Evolutionary conservation across 2,888 invertebrate species (phyloP).

Genomic region (Pseudococcus viburni): DNA sequence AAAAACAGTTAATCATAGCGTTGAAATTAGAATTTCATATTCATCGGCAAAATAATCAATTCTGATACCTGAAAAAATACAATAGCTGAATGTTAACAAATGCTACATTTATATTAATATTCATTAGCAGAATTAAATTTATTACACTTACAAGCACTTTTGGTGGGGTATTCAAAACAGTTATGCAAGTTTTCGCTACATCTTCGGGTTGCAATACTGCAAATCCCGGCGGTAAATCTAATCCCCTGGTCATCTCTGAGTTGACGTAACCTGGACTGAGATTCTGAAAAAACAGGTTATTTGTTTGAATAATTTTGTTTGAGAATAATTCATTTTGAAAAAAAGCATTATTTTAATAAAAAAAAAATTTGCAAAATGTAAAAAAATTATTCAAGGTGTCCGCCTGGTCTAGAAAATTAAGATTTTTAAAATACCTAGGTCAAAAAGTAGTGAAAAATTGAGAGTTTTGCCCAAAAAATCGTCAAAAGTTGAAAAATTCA

Average conservation of each 20-base stretch:
- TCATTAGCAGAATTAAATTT: neutral
- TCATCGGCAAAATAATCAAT: neutral
- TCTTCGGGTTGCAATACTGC: neutral
- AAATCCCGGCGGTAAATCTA: neutral
- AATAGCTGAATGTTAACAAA: neutral
- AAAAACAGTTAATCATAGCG: too few relatives aligned
- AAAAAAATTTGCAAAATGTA: too few relatives aligned
- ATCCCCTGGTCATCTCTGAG: neutral
- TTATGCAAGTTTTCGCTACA: neutral
- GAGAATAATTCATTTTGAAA: too few relatives aligned
- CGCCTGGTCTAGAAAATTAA: too few relatives aligned
- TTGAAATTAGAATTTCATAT: neutral
- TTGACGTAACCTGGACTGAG: neutral
- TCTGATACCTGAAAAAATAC: neutral
- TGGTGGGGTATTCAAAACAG: neutral
- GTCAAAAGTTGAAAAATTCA: too few relatives aligned
- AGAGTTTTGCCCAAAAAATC: too few relatives aligned
- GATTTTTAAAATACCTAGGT: too few relatives aligned
- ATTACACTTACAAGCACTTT: neutral
- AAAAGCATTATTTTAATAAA: too few relatives aligned
- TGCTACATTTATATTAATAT: too few relatives aligned
- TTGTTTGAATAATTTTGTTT: too few relatives aligned
- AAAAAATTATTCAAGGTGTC: too few relatives aligned
- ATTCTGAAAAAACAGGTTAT: neutral
- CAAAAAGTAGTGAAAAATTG: too few relatives aligned